Evolutionary conservation across 2,113 vertebrate species (phyloP), one percentile per base, ranked within the genome.

Genomic region (Pelvicachromis taeniatus): DNA sequence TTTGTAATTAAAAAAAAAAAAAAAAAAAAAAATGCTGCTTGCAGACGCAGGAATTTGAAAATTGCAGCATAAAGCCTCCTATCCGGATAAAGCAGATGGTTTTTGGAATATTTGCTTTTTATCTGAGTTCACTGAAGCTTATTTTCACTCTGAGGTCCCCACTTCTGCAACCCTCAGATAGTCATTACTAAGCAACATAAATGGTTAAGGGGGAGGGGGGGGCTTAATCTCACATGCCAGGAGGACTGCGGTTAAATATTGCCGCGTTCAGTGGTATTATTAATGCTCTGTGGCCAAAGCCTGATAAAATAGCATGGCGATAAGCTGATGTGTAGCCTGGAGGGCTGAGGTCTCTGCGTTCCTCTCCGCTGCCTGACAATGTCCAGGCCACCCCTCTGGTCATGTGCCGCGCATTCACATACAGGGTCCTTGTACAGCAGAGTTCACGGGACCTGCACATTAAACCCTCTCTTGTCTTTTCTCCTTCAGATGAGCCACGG

Each of bases 401-500:
- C 93, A 93, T 89, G 88, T 86, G 90, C 52, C 48, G 10, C 29
- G 65, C 78, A 65, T 82, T 84, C 83, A 82, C 82, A 61, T 63
- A 75, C 78, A 23, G 48, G 7, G 19, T 77, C 33, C 45, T 45
- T 86, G 31, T 55, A 31, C 87, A 83, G 82, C 80, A 78, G 77
- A 85, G 87, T 87, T 92, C 90, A 89, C 81, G 50, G 78, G 83
- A 90, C 84, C 89, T 55, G 78, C 93, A 85, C 85, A 79, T 88
- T 91, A 90, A 92, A 89, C 86, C 89, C 53, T 83, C 80, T 88
- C 65, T 94, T 94, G 77, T 94, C 58, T 90, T 75, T 90, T 89
- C 75, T 86, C 85, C 91, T 86, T 53, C 91, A 96, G 96, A 95
- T 96, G 90, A 56, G 88, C 91, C 73, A 26, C 45, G 75, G 84